phyloP scores from a whole-genome alignment of 2,797 vertebrate genomes.

The Xiphophorus birchmanni region DNA sequence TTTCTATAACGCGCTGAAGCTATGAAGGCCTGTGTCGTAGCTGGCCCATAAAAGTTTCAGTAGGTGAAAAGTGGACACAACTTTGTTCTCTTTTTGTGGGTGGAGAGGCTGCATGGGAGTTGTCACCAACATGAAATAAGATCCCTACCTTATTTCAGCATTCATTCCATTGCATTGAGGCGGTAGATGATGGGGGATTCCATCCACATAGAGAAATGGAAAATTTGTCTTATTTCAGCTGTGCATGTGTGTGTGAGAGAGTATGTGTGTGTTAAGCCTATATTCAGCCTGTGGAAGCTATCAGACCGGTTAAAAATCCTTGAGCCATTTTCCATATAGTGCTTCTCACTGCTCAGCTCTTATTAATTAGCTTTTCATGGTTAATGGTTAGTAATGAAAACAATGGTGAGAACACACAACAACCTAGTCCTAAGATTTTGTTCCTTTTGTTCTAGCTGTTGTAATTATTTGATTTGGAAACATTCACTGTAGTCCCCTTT shows the following conservation, averaged over 20 bases:
- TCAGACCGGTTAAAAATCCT: conserved; percentile 34
- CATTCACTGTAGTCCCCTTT: conserved; percentile 24
- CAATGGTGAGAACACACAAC: conserved; percentile 21
- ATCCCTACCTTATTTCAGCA: conserved; percentile 66
- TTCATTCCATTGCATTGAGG: conserved; percentile 67
- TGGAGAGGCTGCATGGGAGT: conserved; percentile 39
- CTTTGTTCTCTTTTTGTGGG: conserved; percentile 28
- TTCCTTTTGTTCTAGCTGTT: conserved; percentile 24
- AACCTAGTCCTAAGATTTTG: conserved; percentile 28
- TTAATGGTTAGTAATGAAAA: conserved; percentile 32
- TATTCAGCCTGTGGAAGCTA: conserved; percentile 60
- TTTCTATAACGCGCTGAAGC: conserved; percentile 29
- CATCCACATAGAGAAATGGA: conserved; percentile 72
- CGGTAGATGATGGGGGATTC: conserved; percentile 76
- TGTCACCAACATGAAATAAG: conserved; percentile 62
- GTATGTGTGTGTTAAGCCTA: conserved; percentile 31
- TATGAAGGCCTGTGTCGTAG: conserved; percentile 21
- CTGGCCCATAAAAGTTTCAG: conserved; percentile 25
- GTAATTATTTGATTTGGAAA: conserved; percentile 34
- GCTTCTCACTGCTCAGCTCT: conserved; percentile 19
- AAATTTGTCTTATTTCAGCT: conserved; percentile 65
- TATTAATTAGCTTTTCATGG: conserved; percentile 23
- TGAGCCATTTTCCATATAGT: conserved; percentile 50
- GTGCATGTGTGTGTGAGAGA: conserved; percentile 24
- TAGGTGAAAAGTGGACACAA: conserved; percentile 47